phyloP scores from a whole-genome alignment of 2,888 invertebrate species.

The Agrenia bidenticulata region DNA sequence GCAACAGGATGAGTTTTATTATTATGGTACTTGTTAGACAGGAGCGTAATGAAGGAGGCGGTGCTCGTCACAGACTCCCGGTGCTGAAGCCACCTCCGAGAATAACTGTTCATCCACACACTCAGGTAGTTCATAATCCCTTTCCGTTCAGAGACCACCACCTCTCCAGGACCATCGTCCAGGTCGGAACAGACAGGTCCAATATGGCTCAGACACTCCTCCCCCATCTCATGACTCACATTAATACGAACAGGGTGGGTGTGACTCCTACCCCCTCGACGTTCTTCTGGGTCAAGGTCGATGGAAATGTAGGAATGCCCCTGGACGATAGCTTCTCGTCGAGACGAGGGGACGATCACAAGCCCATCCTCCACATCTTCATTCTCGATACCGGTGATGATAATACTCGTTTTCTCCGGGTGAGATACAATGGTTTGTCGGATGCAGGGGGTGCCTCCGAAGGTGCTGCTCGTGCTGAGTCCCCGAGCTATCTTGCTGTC shows the following conservation, averaged over 20 bases:
- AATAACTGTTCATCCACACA: conserved; percentile 38
- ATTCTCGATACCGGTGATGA: neutral
- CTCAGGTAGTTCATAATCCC: conserved; percentile 11
- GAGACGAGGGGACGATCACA: neutral
- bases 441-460: conserved; percentile 9
- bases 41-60: conserved; percentile 43
- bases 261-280: neutral
- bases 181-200: neutral
- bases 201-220: neutral
- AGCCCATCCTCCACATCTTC: conserved; percentile 1
- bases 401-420: neutral
- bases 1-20: conserved; percentile 19
- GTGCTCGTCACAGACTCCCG: conserved; percentile 48
- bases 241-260: neutral
- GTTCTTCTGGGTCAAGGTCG: too few species aligned
- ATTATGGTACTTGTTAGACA: conserved; percentile 31
- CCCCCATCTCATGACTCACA: neutral
- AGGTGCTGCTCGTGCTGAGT: neutral
- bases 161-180: neutral
- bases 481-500: neutral
- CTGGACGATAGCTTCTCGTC: neutral
- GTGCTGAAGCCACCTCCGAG: conserved; percentile 42
- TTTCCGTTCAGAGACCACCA: neutral
- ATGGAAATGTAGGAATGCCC: too few species aligned
- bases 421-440: conserved; percentile 12